Conservation (phyloP, 2,797 vertebrate species). For the Diglossa cyanea region DNA sequence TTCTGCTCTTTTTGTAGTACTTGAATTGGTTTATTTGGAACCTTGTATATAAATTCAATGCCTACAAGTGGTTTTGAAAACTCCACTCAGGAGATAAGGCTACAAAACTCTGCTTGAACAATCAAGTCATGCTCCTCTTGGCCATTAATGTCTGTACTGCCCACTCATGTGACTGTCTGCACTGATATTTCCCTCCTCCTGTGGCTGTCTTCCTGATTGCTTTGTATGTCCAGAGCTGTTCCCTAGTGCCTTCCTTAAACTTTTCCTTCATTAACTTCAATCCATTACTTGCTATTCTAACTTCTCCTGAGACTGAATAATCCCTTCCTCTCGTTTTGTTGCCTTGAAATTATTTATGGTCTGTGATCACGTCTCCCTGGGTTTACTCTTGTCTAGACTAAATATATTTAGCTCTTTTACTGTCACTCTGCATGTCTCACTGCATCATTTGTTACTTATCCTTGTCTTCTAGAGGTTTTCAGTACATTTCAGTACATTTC, state of each 20-base stretch:
- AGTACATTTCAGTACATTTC: neutral
- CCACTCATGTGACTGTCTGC: neutral
- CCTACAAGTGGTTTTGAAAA: neutral
- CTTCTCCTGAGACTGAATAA: conserved; percentile 33
- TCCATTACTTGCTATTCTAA: neutral
- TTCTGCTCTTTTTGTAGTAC: neutral
- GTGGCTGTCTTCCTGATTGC: neutral
- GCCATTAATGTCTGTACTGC: neutral
- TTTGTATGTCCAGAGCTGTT: neutral
- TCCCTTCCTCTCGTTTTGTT: conserved; percentile 19
- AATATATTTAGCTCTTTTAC: conserved; percentile 62
- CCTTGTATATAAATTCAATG: neutral
- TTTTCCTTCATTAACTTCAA: conserved; percentile 36
- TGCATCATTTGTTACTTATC: neutral
- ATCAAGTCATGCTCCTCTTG: neutral
- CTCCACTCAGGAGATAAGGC: neutral
- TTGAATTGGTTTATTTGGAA: neutral
- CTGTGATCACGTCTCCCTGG: conserved; percentile 30
- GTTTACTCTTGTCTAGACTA: conserved; percentile 62
- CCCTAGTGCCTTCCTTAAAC: neutral
- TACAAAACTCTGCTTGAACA: conserved; percentile 10
- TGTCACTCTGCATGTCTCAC: neutral
- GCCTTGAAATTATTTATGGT: conserved; percentile 60
- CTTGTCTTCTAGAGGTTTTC: neutral
- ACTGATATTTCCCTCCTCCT: neutral